These are phyloP conservation scores for Rhodeus uyekii DNA, from an alignment of 2,797 vertebrate genomes.

Conservation along the genomic window DNA sequence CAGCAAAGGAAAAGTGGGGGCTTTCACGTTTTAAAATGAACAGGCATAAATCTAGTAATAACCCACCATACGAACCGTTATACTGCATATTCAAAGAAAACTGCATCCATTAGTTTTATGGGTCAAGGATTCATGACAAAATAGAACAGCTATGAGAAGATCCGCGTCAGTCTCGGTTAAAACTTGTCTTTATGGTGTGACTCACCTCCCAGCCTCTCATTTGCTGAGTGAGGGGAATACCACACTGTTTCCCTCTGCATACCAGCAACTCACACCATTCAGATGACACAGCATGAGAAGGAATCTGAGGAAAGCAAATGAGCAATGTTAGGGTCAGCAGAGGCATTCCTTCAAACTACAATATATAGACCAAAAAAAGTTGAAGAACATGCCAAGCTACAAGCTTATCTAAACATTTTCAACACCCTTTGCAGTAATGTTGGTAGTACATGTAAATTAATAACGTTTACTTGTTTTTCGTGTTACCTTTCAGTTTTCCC, in stretches of 20 bases:
- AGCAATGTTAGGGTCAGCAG: not conserved
- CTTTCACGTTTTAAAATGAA: not conserved
- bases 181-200: slow-evolving; percentile 27
- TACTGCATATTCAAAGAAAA: slow-evolving; percentile 18
- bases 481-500: not conserved
- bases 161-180: slow-evolving; percentile 31
- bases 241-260: slow-evolving; percentile 11
- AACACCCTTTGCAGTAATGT: not conserved
- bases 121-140: slow-evolving; percentile 18
- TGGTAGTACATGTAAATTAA: not conserved
- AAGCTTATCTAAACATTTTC: not conserved
- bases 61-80: not conserved
- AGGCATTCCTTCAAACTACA: not conserved
- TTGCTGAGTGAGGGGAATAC: slow-evolving; percentile 29
- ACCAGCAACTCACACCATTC: slow-evolving; percentile 16
- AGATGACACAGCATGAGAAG: slow-evolving; percentile 28
- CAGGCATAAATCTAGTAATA: slow-evolving; percentile 15
- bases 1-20: not conserved
- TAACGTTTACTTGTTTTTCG: not conserved
- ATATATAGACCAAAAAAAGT: not conserved
- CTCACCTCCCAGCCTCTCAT: slow-evolving; percentile 15
- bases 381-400: too few species aligned
- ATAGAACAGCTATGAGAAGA: slow-evolving; percentile 13
- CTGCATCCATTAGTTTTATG: slow-evolving; percentile 20
- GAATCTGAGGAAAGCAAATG: slow-evolving; percentile 1